Base-by-base conservation (phyloP, 2,888 invertebrate species). In the Onthophagus sagittarius region DNA sequence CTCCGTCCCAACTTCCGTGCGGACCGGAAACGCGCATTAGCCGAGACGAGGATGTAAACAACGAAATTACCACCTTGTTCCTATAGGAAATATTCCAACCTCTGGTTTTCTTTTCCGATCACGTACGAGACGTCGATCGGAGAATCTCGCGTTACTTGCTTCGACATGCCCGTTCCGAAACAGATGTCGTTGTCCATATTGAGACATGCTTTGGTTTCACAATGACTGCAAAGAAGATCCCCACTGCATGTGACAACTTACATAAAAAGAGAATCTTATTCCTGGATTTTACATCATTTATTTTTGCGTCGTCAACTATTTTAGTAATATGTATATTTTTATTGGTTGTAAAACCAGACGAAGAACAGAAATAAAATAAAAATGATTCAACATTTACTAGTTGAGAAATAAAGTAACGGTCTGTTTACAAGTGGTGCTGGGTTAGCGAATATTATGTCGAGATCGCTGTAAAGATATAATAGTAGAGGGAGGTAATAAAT, bases 111-210 rank as follows among this genome's bases (percentile, higher is more conserved):
- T 71, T 76, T 76, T 76, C 76, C 74, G 75, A 75, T 75, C 76
- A 76, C 76, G 76, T 76, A 23, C 65, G 32, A 69, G 73, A 72
- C 74, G 73, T 53, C 39, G 39, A 53, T 53, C 39, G 39, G 6
- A 53, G 74, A 76, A 76, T 76, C 73, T 76, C 74, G 71, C 74
- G 72, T 73, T 69, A 72, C 75, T 70, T 71, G 64, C 74, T 73
- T 74, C 75, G 71, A 72, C 39, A 53, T 53, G 39, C 11, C 75
- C 74, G 76, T 73, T 75, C 39, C 71, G 75, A 72, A 77, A 75
- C 76, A 77, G 75, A 75, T 77, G 76, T 77, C 75, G 74, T 75
- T 73, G 72, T 74, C 76, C 75, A 75, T 74, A 73, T 72, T 76
- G 67, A 67, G 67, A 23, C 23, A 32, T n/a, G 31, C 31, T 67